Conservation (phyloP, 2,888 invertebrate species). For the Taenaris catops region DNA sequence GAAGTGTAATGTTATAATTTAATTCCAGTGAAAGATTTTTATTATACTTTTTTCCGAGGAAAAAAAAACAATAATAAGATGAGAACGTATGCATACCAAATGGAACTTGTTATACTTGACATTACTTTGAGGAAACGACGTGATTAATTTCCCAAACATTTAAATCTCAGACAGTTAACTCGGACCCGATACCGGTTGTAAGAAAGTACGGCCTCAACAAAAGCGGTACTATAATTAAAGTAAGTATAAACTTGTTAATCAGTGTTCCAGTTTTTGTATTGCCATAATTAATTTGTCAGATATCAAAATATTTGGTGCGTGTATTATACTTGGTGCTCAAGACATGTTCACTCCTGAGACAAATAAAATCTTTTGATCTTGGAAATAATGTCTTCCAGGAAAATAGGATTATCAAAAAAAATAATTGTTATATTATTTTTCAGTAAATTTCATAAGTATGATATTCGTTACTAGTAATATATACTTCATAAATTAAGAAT, state of each 20-base stretch:
- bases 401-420: too few relatives aligned
- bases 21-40: too few relatives aligned
- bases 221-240: slow-evolving; percentile 8
- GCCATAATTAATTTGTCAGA: background rate
- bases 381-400: too few relatives aligned
- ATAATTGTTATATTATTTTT: too few relatives aligned
- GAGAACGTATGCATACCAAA: background rate
- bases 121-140: slow-evolving; percentile 9
- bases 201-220: slow-evolving; percentile 10
- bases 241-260: slow-evolving; percentile 8
- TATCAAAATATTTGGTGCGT: slow-evolving; percentile 1
- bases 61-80: background rate
- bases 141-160: slow-evolving; percentile 15
- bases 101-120: slow-evolving; percentile 8
- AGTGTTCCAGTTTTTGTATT: slow-evolving; percentile 2
- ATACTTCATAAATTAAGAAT: too few relatives aligned
- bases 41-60: too few relatives aligned
- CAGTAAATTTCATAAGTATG: too few relatives aligned
- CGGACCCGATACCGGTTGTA: slow-evolving; percentile 12
- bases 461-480: too few relatives aligned
- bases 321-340: too few relatives aligned
- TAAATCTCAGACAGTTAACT: slow-evolving; percentile 13
- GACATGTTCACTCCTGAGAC: too few relatives aligned
- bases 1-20: too few relatives aligned
- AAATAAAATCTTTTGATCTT: too few relatives aligned